These are phyloP conservation scores for Ormyrus labotus DNA, from an alignment of 2,888 invertebrate genomes.

Conservation along the genomic window DNA sequence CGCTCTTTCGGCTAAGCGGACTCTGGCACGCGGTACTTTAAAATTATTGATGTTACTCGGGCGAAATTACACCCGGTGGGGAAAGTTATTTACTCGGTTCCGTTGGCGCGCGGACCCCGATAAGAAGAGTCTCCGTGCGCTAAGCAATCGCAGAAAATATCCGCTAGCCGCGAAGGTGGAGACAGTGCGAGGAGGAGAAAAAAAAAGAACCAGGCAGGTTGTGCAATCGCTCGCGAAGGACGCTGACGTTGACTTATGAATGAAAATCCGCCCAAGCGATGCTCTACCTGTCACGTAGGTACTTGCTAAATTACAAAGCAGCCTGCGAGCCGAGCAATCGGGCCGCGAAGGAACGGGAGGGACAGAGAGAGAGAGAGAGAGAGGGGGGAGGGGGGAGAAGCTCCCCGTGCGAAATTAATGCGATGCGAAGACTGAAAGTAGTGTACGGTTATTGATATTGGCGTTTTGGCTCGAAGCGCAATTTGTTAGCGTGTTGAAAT, in stretches of 20 bases:
- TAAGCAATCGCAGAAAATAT: too few relatives aligned
- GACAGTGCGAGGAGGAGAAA: not conserved
- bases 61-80: too few relatives aligned
- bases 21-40: too few relatives aligned
- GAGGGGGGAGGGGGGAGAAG: not conserved
- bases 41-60: too few relatives aligned
- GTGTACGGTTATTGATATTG: conserved; percentile 47
- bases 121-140: too few relatives aligned
- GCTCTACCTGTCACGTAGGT: conserved; percentile 52
- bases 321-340: conserved; percentile 2
- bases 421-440: conserved; percentile 44
- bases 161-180: not conserved
- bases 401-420: conserved; percentile 28
- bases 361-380: not conserved
- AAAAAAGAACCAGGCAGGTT: conserved; percentile 31
- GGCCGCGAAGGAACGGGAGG: not conserved
- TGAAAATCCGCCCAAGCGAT: conserved; percentile 56
- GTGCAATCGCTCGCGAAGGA: conserved; percentile 48
- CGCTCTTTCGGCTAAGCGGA: too few relatives aligned
- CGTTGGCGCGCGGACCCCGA: too few relatives aligned
- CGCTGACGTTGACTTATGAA: conserved; percentile 57
- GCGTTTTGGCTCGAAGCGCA: conserved; percentile 33
- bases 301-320: conserved; percentile 55
- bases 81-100: too few relatives aligned
- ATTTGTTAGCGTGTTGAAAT: conserved; percentile 16